Base-by-base conservation (phyloP, 64 coral and sea anemone species). In the Acropora tenuis region DNA sequence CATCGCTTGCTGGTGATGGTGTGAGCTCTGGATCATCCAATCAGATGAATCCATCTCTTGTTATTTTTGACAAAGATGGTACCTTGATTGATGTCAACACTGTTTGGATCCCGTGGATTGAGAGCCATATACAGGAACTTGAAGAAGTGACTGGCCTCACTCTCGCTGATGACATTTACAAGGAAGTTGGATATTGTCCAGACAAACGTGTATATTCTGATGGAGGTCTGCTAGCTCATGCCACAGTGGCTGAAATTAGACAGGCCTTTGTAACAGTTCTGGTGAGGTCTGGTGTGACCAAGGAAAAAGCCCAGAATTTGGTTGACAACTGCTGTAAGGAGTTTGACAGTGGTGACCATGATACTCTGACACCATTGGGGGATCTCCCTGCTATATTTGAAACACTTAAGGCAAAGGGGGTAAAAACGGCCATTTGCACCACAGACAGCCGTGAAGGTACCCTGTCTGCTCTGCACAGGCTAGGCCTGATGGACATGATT, bases 11-110 rank as follows among this genome's bases (percentile, higher is more conserved):
- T 45, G 95, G 95, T 53, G 95, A 97, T 88, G 95, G 95, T 0
- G 80, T 89, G 57, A 78, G 82, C 52, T 55, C 52, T 15, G 74
- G 68, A 67, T 60, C 77, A 49, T 79, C 80, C 12, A 84, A 6
- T 84, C 15, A 9, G 16, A 47, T 13, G 80, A 84, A 55, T 68
- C 80, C 80, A 18, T 93, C 94, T 2, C 79, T 98, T 75, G 84
- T 98, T 13, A 96, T 98, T 73, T 98, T 98, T 41, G 97, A 98
- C 79, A 98, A 98, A 68, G 97, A 98, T 73, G 97, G 97, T 7
- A 98, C 97, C 47, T 55, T 98, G 78, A 98, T 98, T 82, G 94
- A 98, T 19, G 78, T 93, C 2, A 90, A 98, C 19, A 91, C 94
- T 15, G 94, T 95, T 5, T 98, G 97, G 97, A 90, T 93, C 8